Evolutionary conservation across 2,113 vertebrate species (phyloP).

Genomic region (Barnardius zonarius): DNA sequence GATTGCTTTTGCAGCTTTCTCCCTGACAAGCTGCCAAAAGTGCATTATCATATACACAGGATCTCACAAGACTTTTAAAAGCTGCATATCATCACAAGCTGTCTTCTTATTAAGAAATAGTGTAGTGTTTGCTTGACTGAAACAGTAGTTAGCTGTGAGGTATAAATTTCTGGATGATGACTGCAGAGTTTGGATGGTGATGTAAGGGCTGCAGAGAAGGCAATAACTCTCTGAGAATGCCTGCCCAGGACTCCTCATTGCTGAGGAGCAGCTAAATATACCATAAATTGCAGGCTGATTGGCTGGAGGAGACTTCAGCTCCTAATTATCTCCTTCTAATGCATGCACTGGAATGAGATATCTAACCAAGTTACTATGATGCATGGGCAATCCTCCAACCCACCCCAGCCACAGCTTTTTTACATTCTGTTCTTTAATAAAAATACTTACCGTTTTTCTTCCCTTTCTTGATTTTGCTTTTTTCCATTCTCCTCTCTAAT

Average conservation of each 20-base stretch:
- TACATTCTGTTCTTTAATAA: not conserved
- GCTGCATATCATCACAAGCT: slow-evolving; percentile 2
- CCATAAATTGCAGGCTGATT: not conserved
- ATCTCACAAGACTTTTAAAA: slow-evolving; percentile 37
- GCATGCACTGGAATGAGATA: not conserved
- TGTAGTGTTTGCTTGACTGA: not conserved
- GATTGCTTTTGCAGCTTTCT: slow-evolving; percentile 28
- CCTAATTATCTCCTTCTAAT: not conserved
- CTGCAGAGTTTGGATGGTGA: slow-evolving; percentile 31
- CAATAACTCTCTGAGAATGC: slow-evolving; percentile 24
- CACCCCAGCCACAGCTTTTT: not conserved
- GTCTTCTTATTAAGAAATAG: slow-evolving; percentile 20
- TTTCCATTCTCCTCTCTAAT: not conserved
- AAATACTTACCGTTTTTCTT: not conserved
- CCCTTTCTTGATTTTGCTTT: not conserved
- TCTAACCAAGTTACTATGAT: not conserved
- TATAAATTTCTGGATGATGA: slow-evolving; percentile 46
- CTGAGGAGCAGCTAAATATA: slow-evolving; percentile 10
- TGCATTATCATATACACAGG: not conserved
- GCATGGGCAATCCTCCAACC: not conserved
- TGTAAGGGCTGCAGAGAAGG: slow-evolving; percentile 29
- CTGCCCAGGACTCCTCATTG: slow-evolving; percentile 15
- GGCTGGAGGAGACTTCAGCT: not conserved
- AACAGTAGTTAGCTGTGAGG: slow-evolving; percentile 40
- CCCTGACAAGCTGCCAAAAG: slow-evolving; percentile 22